Percentiles rank a stretch among this genome's conserved stretches.
These are phyloP conservation scores for Hycleus cichorii DNA, from an alignment of 1,140 invertebrate species.

Conservation along the genomic window DNA sequence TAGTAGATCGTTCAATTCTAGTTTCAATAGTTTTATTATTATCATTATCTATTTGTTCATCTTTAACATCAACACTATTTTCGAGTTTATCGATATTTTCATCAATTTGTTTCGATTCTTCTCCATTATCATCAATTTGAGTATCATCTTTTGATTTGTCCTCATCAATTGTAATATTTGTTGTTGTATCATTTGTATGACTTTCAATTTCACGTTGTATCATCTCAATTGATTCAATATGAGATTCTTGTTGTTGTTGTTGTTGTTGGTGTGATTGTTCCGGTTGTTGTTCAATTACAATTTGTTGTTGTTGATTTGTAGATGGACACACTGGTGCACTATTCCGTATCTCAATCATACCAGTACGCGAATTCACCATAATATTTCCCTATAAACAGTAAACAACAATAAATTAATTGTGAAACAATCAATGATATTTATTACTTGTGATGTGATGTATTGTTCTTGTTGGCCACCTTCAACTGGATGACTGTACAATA, in stretches of 20 bases:
- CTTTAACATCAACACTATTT: slow-evolving; percentile 1
- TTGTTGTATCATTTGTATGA: slow-evolving; percentile 5
- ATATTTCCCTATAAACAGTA: slow-evolving; percentile 38
- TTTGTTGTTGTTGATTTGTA: not conserved
- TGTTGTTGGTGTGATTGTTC: not conserved
- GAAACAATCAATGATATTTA: too few relatives aligned
- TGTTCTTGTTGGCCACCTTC: slow-evolving; percentile 46
- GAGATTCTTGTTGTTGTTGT: slow-evolving; percentile 17
- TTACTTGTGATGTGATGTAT: slow-evolving; percentile 40
- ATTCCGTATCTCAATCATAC: slow-evolving; percentile 43
- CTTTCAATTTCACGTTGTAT: slow-evolving; percentile 32
- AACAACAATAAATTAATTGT: too few relatives aligned
- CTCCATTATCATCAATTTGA: not conserved
- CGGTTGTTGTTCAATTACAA: slow-evolving; percentile 11
- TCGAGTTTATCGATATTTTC: not conserved
- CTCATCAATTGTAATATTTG: slow-evolving; percentile 4
- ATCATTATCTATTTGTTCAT: not conserved
- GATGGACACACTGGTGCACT: slow-evolving; percentile 17
- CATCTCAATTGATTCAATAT: slow-evolving; percentile 39
- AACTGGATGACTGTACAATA: slow-evolving; percentile 52
- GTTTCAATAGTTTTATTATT: not conserved
- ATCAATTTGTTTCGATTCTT: not conserved
- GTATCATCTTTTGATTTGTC: slow-evolving; percentile 2
- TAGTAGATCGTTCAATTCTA: too few relatives aligned
- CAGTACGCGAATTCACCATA: slow-evolving; percentile 47